phyloP scores from a whole-genome alignment of 1,140 invertebrate genomes.

The Trichonephila clavipes region DNA sequence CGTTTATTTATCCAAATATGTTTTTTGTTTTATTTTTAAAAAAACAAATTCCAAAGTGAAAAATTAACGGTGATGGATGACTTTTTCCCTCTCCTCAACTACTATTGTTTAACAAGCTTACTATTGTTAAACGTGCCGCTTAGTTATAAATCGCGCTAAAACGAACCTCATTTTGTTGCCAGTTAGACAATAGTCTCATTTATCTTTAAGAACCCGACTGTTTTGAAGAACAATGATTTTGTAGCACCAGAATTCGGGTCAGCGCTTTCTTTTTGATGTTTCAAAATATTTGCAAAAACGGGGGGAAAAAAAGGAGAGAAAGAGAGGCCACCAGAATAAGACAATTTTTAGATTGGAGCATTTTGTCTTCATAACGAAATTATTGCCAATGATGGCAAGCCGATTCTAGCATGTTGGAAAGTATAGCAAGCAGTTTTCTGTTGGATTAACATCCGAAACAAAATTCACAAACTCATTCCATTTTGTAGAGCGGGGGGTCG shows the following conservation, averaged over 20 bases:
- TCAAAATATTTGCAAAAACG: neutral
- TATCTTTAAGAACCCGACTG: neutral
- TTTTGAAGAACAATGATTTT: constrained; percentile 32
- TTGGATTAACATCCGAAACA: too few relatives aligned
- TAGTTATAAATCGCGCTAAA: constrained; percentile 4
- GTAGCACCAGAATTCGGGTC: neutral
- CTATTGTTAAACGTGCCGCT: constrained; percentile 3
- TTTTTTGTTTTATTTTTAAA: too few relatives aligned
- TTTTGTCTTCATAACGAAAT: neutral
- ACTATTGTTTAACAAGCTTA: constrained; percentile 28
- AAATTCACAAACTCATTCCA: too few relatives aligned
- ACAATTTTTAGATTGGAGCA: neutral
- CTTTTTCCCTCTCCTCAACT: neutral
- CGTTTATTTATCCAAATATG: too few relatives aligned
- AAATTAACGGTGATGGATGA: neutral
- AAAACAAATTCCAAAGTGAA: neutral
- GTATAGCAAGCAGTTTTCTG: too few relatives aligned
- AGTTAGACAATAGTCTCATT: constrained; percentile 1
- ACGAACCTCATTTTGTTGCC: constrained; percentile 22
- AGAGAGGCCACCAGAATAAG: neutral
- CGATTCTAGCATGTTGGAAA: too few relatives aligned
- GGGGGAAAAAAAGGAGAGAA: too few relatives aligned
- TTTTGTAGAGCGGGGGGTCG: too few relatives aligned
- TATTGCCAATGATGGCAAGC: too few relatives aligned
- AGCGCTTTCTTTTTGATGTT: neutral